phyloP scores from a whole-genome alignment of 2,113 vertebrate species.

The Haemorhous mexicanus region DNA sequence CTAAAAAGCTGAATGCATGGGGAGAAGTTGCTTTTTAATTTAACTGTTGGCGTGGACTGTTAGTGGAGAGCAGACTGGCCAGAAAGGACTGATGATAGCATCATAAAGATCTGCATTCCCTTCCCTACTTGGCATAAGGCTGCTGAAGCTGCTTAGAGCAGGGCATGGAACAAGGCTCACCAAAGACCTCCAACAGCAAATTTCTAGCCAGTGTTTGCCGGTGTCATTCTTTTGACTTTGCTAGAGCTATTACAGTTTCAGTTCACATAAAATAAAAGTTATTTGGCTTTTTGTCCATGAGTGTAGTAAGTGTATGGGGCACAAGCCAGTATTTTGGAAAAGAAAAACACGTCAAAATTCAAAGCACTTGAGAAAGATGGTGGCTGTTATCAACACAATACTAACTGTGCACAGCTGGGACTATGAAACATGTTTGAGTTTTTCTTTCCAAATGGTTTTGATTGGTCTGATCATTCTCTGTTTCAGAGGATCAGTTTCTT shows the following conservation, averaged over 20 bases:
- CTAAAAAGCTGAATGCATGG: background rate
- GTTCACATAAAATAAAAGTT: background rate
- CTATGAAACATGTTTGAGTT: background rate
- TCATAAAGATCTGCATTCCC: background rate
- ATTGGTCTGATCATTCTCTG: background rate
- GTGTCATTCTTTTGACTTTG: background rate
- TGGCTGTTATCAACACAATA: background rate
- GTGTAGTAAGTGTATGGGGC: rapidly evolving
- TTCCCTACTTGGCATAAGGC: rapidly evolving
- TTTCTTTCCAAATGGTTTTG: background rate
- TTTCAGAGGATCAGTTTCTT: background rate
- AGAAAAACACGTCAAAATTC: background rate
- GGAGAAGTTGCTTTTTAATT: background rate
- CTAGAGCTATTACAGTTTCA: background rate
- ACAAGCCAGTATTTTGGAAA: background rate
- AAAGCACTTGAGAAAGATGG: background rate
- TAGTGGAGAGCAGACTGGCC: background rate
- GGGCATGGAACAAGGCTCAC: background rate
- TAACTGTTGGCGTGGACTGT: background rate
- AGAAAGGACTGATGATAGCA: background rate
- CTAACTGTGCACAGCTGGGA: background rate
- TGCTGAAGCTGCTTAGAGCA: background rate
- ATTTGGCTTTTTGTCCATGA: background rate
- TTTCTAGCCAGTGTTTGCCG: background rate
- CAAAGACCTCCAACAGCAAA: background rate